Base-by-base conservation (phyloP, 2,797 vertebrate species). In the Pachyuromys duprasi region DNA sequence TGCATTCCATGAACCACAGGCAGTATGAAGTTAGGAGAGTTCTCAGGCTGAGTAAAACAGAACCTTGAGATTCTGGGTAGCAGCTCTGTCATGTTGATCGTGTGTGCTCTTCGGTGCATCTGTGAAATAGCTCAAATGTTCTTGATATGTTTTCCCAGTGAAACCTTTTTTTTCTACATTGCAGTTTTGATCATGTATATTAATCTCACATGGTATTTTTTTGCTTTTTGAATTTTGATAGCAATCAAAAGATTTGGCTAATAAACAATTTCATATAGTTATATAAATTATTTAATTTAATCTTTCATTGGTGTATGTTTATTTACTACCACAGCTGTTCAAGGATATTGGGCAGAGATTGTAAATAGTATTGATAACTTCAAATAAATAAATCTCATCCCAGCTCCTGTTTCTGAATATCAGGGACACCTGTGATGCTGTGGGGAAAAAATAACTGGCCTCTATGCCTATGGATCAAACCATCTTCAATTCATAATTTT, bases 1-100 rank as follows among this genome's bases (percentile, higher is more conserved):
- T 99, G 97, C 99, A 99, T 96, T 98, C 99, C 0, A 99, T 99
- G 53, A 99, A 99, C 98, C 99, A 99, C 96, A 99, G 99, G 12
- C 99, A 99, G 98, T 99, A 99, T 28, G 99, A 99, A 98, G 98
- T 98, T 3, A 99, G 99, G 89, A 99, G 99, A 0, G 98, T 98
- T 57, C 98, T 99, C 93, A 98, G 99, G 69, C 98, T 99, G 93
- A 99, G 97, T 98, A 99, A 99, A 98, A 99, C 99, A 99, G 99
- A 99, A 91, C 99, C 94, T 96, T 99, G 99, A 99, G 0, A 26
- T 88, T 14, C 26, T 39, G 4, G 81, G 0, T 39, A 86, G 55
- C 89, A 72, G 74, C 79, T 62, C 42, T 45, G 65, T 75, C 93
- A 70, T 92, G 86, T 90, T 95, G 70, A 91, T 80, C 93, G 65